phyloP scores from a whole-genome alignment of 2,888 invertebrate species.

The Leptopilina drosophilae region DNA sequence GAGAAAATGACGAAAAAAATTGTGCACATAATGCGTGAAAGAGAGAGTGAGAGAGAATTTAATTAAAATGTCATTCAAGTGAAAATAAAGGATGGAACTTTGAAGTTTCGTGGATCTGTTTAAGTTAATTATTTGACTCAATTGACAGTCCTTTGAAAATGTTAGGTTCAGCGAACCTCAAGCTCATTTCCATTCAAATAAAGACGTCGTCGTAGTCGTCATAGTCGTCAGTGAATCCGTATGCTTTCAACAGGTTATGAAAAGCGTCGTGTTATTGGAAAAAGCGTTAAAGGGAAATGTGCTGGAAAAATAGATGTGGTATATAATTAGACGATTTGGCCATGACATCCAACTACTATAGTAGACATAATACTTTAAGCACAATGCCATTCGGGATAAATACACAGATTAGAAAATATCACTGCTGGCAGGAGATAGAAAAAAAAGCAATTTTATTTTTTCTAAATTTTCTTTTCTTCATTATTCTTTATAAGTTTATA shows the following conservation, averaged over 20 bases:
- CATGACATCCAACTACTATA: conserved; percentile 7
- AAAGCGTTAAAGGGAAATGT: conserved; percentile 7
- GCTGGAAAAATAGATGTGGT: conserved; percentile 12
- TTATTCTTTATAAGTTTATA: too few relatives aligned
- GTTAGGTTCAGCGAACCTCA: conserved; percentile 31
- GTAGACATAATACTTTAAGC: not conserved
- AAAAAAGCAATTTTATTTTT: too few relatives aligned
- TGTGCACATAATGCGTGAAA: too few relatives aligned
- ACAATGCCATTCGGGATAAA: not conserved
- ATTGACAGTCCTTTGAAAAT: conserved; percentile 2
- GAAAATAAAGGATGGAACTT: not conserved
- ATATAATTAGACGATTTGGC: conserved; percentile 24
- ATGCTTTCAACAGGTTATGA: conserved; percentile 35
- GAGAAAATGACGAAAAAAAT: too few relatives aligned
- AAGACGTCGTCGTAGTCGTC: conserved; percentile 1
- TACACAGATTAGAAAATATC: not conserved
- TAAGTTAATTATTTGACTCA: not conserved
- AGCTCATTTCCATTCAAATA: conserved; percentile 26
- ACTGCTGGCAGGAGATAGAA: too few relatives aligned
- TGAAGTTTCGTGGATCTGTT: not conserved
- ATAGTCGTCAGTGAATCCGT: conserved; percentile 7
- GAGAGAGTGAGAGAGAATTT: not conserved
- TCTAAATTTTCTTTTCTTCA: too few relatives aligned
- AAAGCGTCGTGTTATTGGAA: conserved; percentile 27
- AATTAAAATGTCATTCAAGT: not conserved